A percentile compares a stretch with the other conserved stretches of the same genome.
These are phyloP conservation scores for Momotus momota DNA, from an alignment of 2,797 vertebrate genomes.

Conservation along the genomic window DNA sequence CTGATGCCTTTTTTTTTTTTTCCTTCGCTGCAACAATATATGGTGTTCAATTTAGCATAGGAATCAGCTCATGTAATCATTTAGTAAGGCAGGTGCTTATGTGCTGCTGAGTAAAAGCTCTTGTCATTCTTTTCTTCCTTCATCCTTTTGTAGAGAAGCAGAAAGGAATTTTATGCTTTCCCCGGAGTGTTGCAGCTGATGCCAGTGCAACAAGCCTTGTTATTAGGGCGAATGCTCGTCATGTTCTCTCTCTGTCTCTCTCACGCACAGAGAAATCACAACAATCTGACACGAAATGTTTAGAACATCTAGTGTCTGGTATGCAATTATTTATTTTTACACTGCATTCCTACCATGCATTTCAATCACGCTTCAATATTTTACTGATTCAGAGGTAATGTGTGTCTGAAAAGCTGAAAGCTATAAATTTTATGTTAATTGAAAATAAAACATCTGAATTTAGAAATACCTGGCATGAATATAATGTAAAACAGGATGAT, in stretches of 20 bases:
- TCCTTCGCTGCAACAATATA: neutral
- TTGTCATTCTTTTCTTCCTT: neutral
- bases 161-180: neutral
- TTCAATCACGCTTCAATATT: neutral
- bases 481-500: conserved; percentile 47
- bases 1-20: neutral
- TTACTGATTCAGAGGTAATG: neutral
- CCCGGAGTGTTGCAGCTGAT: neutral
- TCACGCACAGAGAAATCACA: neutral
- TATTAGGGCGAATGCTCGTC: neutral
- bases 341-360: neutral
- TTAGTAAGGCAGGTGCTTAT: neutral
- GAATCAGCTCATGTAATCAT: neutral
- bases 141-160: neutral
- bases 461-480: conserved; percentile 33
- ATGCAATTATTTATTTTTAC: conserved; percentile 14
- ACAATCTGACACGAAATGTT: neutral
- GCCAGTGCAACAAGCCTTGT: neutral
- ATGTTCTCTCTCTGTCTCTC: neutral
- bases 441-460: conserved; percentile 20
- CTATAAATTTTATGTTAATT: conserved; percentile 28
- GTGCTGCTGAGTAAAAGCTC: neutral
- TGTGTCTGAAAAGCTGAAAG: neutral
- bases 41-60: neutral
- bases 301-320: neutral